Evolutionary conservation across 2,888 invertebrate genomes (phyloP).

Genomic region (Heliconius ethilla): DNA sequence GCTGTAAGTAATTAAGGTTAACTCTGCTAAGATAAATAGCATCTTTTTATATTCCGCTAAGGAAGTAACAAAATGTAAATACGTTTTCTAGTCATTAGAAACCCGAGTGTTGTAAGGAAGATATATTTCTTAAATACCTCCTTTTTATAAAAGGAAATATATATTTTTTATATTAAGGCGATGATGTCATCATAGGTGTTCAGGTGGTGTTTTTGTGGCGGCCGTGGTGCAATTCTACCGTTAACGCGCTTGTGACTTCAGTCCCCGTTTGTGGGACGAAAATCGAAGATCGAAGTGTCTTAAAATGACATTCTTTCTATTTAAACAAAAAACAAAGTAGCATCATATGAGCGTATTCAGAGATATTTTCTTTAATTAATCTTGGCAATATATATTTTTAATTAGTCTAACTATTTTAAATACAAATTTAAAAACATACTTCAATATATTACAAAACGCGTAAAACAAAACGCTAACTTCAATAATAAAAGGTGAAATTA

Average conservation of each 20-base stretch:
- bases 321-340: too few species aligned
- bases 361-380: too few species aligned
- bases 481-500: conserved; percentile 18
- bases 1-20: conserved; percentile 39
- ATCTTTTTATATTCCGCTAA: conserved; percentile 34
- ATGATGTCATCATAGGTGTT: neutral
- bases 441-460: neutral
- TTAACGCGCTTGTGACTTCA: neutral
- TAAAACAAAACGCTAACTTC: neutral
- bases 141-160: neutral
- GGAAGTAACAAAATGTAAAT: conserved; percentile 36
- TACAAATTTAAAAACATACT: neutral
- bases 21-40: conserved; percentile 37
- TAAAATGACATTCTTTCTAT: too few species aligned
- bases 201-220: neutral
- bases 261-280: neutral
- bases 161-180: neutral
- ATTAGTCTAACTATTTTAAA: neutral
- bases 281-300: too few species aligned
- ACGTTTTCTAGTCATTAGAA: conserved; percentile 39
- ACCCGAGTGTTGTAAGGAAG: conserved; percentile 27
- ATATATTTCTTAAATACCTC: conserved; percentile 30
- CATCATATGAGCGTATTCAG: too few species aligned
- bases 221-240: neutral
- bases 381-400: too few species aligned